These are phyloP conservation scores for Adela reaumurella DNA, from an alignment of 2,888 invertebrate species.

Conservation along the genomic window DNA sequence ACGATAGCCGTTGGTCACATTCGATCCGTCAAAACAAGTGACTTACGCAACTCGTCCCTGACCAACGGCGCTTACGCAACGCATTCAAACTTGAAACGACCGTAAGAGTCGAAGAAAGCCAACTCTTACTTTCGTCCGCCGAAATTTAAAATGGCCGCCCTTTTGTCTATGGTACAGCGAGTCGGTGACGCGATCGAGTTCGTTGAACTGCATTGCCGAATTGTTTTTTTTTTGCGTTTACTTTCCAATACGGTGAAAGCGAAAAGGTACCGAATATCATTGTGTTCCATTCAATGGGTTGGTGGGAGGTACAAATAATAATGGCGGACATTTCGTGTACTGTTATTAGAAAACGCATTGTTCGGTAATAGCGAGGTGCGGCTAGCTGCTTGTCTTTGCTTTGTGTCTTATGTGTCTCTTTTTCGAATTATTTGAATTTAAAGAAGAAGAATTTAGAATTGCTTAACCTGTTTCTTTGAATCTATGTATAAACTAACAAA, in stretches of 20 bases:
- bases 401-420: no score
- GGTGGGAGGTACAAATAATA: slow-evolving; percentile 45
- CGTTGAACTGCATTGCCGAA: slow-evolving; percentile 36
- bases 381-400: not conserved
- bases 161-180: slow-evolving; percentile 43
- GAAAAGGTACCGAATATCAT: slow-evolving; percentile 52
- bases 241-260: slow-evolving; percentile 57
- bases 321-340: slow-evolving; percentile 17
- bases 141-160: slow-evolving; percentile 30
- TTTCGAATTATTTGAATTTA: no score
- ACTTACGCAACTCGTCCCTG: not conserved
- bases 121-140: slow-evolving; percentile 40
- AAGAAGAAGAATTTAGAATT: no score
- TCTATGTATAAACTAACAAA: no score
- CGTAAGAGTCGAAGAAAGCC: slow-evolving; percentile 9
- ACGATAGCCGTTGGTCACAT: no score
- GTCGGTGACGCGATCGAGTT: slow-evolving; percentile 40
- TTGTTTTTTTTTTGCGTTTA: slow-evolving; percentile 53
- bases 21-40: no score
- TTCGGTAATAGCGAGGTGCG: slow-evolving; percentile 11
- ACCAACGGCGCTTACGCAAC: not conserved
- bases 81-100: slow-evolving; percentile 1
- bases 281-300: slow-evolving; percentile 50
- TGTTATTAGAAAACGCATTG: slow-evolving; percentile 10
- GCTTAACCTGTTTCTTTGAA: no score